Base-by-base conservation (phyloP, 2,113 vertebrate genomes). In the Mirounga angustirostris region DNA sequence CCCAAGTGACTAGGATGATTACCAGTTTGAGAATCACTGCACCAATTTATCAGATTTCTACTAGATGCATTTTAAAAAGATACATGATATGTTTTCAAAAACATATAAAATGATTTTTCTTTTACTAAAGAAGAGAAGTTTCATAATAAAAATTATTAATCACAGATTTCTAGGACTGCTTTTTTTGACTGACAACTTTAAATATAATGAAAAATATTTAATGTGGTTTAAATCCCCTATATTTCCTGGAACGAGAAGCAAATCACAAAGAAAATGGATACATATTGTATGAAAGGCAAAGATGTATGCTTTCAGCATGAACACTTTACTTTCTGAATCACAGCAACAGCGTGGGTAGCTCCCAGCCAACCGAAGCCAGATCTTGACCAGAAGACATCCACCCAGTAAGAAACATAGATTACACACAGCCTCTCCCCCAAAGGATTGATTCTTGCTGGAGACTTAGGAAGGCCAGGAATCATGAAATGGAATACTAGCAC, bases 191-290 rank as follows among this genome's bases (percentile, higher is more conserved):
- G 67, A 81, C 10, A 85, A 78, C 14, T 56, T 71, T 21, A 96
- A 18, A 91, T 63, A 54, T 4, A 94, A 74, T 59, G 33, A 94
- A 96, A 98, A 87, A 86, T 90, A 90, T 83, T 63, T 95, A 89
- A 78, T 65, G 19, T 24, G 7, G 33, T 24, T 80, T 46, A 91
- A 63, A 88, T 4, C 33, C 22, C 78, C 56, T 73, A 43, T 78
- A 36, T 85, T 73, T 46, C 79, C 79, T 80, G 58, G 56, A 87
- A 74, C 46, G 65, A 65, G 73, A 87, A 91, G 36, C 36, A 94
- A 96, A 74, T 63, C n/a, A 69, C 82, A n/a, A 93, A 54, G 26
- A 65, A 59, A 18, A 84, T 0, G 80, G 63, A n/a, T 50, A 87
- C 91, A 61, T 15, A 16, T 4, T 74, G 2, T 24, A 30, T 28